phyloP scores from a whole-genome alignment of 2,888 invertebrate genomes.

The Andrena praecox region DNA sequence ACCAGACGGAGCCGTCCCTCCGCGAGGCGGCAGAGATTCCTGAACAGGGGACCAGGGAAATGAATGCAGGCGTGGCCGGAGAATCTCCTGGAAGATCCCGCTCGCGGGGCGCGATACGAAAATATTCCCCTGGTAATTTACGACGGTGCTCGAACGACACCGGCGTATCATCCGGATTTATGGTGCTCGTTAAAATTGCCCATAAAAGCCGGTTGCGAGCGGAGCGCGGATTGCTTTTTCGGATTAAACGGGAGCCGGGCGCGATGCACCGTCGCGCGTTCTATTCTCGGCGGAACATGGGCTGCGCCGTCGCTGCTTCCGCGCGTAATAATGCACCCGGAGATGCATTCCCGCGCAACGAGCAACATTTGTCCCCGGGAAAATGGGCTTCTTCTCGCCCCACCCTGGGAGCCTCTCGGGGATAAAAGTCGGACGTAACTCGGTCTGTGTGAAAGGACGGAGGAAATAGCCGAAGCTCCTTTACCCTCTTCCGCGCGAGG shows the following conservation, averaged over 20 bases:
- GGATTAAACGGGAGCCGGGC: constrained; percentile 48
- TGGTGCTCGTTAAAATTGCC: constrained; percentile 58
- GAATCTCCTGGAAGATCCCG: too few species aligned
- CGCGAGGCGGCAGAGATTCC: too few species aligned
- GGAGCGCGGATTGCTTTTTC: constrained; percentile 57
- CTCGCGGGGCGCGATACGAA: constrained; percentile 22
- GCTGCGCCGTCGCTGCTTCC: not conserved
- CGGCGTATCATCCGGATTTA: constrained; percentile 57
- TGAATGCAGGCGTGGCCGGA: too few species aligned
- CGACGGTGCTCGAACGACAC: constrained; percentile 40
- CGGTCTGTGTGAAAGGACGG: not conserved
- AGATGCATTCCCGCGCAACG: constrained; percentile 44
- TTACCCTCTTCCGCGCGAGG: too few species aligned
- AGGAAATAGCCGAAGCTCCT: too few species aligned
- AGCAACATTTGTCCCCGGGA: constrained; percentile 31
- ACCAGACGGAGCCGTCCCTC: too few species aligned
- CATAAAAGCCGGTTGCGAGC: constrained; percentile 45
- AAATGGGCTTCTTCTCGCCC: not conserved
- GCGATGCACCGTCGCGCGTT: not conserved
- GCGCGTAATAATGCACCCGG: constrained; percentile 45
- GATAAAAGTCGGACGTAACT: constrained; percentile 44
- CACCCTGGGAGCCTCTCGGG: not conserved
- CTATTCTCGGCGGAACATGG: constrained; percentile 46
- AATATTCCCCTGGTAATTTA: constrained; percentile 52
- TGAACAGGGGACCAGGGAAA: too few species aligned